phyloP scores from a whole-genome alignment of 2,888 invertebrate species.

The Tachina lurida region DNA sequence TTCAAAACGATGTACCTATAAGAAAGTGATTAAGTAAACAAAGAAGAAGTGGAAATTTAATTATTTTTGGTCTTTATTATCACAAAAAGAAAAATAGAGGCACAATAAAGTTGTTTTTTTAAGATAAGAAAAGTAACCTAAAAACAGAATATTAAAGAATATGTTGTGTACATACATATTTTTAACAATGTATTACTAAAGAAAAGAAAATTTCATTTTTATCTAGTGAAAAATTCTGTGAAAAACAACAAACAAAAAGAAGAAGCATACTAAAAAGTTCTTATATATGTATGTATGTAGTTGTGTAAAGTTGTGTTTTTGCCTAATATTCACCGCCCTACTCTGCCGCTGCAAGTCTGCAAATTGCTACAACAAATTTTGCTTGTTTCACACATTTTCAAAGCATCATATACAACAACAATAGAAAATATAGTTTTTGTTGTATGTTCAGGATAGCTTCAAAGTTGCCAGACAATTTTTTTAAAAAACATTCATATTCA shows the following conservation, averaged over 20 bases:
- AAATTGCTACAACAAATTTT: constrained; percentile 38
- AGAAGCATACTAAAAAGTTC: constrained; percentile 54
- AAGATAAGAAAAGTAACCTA: constrained; percentile 2
- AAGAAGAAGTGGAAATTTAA: background rate
- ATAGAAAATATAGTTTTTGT: constrained; percentile 28
- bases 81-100: background rate
- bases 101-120: background rate
- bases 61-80: background rate
- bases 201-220: background rate
- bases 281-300: constrained; percentile 23
- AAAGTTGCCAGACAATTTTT: background rate
- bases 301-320: constrained; percentile 44
- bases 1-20: background rate
- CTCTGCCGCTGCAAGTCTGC: constrained; percentile 43
- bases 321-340: constrained; percentile 55
- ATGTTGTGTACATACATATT: background rate
- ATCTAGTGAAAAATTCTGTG: background rate
- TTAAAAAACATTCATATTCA: no score
- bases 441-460: constrained; percentile 4
- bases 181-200: background rate
- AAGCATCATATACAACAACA: constrained; percentile 30
- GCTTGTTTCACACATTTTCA: constrained; percentile 40
- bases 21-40: background rate
- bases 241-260: constrained; percentile 31
- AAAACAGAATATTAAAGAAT: background rate